Base-by-base conservation (phyloP, 2,888 invertebrate species). In the Chrysotoxum bicinctum region DNA sequence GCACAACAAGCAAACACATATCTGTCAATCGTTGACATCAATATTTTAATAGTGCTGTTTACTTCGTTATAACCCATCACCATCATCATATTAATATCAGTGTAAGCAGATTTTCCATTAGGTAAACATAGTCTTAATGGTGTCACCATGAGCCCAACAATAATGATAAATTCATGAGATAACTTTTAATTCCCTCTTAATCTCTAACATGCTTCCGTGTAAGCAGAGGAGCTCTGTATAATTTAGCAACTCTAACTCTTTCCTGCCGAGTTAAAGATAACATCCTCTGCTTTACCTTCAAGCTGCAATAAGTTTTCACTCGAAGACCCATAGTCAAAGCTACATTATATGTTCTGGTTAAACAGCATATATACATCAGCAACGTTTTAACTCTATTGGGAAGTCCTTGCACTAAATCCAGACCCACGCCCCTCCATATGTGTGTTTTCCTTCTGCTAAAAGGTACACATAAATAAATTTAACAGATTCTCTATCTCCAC, bases 381-480 rank as follows among this genome's bases (percentile, higher is more conserved):
- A 69, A 48, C 45, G 48, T 50, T 58, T 12, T n/a, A 37, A 45
- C 52, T 69, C 50, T 40, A 40, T 26, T 66, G 54, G 76, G 52
- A 48, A 78, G 66, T 73, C 81, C 85, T 76, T 81, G 76, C 85
- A 81, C 45, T 50, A 66, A 50, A 48, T 21, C 66, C n/a, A 35
- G 66, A 35, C 52, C 23, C 74, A 50, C 56, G 52, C 48, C n/a
- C 45, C 21, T 40, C 48, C 80, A 62, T 68, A 73, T 81, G 72
- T 76, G 81, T 66, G 54, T 69, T 69, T 37, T 81, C 68, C 62
- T 72, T 54, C 54, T 32, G 85, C 81, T 86, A 86, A 86, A 86
- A 86, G 86, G 77, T 77, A 77, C 82, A 64, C 77, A 86, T 82
- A 86, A 86, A 86, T 86, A 86, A 82, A 78, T 86, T 86, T 86